Evolutionary conservation across 2,113 vertebrate genomes (phyloP), one percentile per base, ranked within the genome.

Genomic region (Podarcis cretensis): DNA sequence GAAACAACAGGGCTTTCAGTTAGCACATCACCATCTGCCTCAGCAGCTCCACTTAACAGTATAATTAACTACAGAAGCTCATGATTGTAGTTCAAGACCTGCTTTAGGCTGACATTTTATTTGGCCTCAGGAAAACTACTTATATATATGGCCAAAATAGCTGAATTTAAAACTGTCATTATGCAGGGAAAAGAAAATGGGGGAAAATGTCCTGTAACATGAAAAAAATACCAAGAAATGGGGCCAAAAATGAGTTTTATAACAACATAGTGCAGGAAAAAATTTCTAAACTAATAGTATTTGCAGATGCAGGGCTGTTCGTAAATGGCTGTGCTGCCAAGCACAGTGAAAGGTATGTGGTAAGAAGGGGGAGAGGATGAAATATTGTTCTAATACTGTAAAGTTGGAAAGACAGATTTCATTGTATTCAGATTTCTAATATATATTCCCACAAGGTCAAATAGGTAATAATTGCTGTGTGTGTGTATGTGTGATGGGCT

Each of bases 111-210:
- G 63, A 86, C 75, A 79, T 79, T 87, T 87, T 80, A 79, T 87
- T 80, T 79, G 63, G 85, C 66, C 85, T 54, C 37, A 10, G 63
- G 63, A 80, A 69, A 79, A 68, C 75, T 68, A 66, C 74, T 77
- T 68, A 86, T 43, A 43, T 59, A 68, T 59, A 68, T 43, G 59
- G 35, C 59, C 84, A 66, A 86, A 76, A 76, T 65, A 78, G 63
- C 75, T 68, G 75, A 57, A 68, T 69, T 87, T 87, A 79, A 87
- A 87, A 79, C 85, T 79, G 40, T 80, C 74, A 86, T 87, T 80
- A 87, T 79, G 76, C 30, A 69, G 76, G 63, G 30, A 35, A 87
- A 87, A 87, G 75, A 86, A 86, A 86, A 78, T 48, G 71, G 32
- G 59, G 73, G 32, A 18, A 12, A 25, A 48, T 30, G 84, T 86